Evolutionary conservation across 2,797 vertebrate species (phyloP), one percentile per base, ranked within the genome.

Genomic region (Spinus olivaceus): DNA sequence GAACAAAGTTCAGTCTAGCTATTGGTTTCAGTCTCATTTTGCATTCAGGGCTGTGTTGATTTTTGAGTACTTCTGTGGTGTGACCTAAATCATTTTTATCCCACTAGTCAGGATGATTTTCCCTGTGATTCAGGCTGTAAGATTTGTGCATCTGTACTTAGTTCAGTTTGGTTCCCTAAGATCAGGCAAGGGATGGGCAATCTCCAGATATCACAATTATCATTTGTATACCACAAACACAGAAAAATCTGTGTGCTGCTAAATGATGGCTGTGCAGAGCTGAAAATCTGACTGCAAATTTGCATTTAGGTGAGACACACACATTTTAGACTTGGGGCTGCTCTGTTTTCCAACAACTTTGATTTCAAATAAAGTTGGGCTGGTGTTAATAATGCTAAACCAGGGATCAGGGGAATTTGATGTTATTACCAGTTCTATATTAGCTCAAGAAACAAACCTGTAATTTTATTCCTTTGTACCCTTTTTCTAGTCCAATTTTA

Each of bases 1-100:
- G 94, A 90, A 95, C 86, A 96, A 96, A 95, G 90, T 95, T 91
- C 88, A 95, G 72, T n/a, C 73, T 41, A 81, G 82, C 73, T 86
- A 24, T 79, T 88, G 76, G 35, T 61, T 94, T 96, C 85, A 84
- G 17, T 46, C 89, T 92, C 72, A 89, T 94, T 96, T 93, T 63
- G 56, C 71, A 91, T 91, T 94, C 87, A 91, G 30, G 47, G 22
- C 33, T 39, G 20, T 85, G 57, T 87, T 96, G 86, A 82, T 80
- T 92, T 80, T 91, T 86, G 39, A 90, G 54, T 76, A 41, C 13
- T 76, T 90, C 80, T 78, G 15, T 35, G 39, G 22, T 73, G 60
- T 65, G 60, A 82, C 59, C 39, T 82, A 64, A 89, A 70, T 66
- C 1, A 8, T 28, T 89, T 94, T 91, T 82, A 53, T 66, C 46